A percentile compares a stretch with the other conserved stretches of the same genome.
phyloP scores from a whole-genome alignment of 2,797 vertebrate species.

The Gymnothorax reevesii region DNA sequence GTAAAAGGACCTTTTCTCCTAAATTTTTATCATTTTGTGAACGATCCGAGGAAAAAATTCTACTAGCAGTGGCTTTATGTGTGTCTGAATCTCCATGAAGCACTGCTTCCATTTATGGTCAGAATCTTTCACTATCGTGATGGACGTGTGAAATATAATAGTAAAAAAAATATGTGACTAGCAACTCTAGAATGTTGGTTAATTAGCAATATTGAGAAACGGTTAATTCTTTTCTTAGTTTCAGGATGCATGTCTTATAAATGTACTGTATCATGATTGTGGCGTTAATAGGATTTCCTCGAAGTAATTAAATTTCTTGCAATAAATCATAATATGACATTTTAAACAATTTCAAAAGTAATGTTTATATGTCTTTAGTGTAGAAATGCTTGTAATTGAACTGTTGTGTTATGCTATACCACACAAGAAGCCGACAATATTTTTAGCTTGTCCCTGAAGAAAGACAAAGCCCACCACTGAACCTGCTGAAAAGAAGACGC shows the following conservation, averaged over 20 bases:
- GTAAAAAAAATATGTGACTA: slow-evolving; percentile 41
- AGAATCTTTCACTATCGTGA: slow-evolving; percentile 1
- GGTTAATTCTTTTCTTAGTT: not conserved
- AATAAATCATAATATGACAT: not conserved
- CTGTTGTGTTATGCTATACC: not conserved
- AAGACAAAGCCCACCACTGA: not conserved
- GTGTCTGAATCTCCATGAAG: slow-evolving; percentile 36
- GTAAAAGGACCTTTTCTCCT: not conserved
- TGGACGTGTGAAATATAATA: slow-evolving; percentile 33
- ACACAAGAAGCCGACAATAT: not conserved
- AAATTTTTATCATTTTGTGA: slow-evolving; percentile 21
- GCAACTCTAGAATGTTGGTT: not conserved
- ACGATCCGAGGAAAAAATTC: slow-evolving; percentile 28
- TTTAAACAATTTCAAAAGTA: not conserved
- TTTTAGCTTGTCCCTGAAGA: not conserved
- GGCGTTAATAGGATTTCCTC: not conserved
- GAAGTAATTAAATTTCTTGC: not conserved
- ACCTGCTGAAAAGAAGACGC: not conserved
- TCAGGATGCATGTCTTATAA: not conserved
- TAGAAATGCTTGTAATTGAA: not conserved
- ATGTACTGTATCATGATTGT: not conserved
- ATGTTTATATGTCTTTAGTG: not conserved
- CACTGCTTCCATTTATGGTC: slow-evolving; percentile 23
- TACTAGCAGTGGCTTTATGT: slow-evolving; percentile 24
- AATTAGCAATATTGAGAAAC: no score